Conservation (phyloP, 2,888 invertebrate species). For the Notodromas monacha region DNA sequence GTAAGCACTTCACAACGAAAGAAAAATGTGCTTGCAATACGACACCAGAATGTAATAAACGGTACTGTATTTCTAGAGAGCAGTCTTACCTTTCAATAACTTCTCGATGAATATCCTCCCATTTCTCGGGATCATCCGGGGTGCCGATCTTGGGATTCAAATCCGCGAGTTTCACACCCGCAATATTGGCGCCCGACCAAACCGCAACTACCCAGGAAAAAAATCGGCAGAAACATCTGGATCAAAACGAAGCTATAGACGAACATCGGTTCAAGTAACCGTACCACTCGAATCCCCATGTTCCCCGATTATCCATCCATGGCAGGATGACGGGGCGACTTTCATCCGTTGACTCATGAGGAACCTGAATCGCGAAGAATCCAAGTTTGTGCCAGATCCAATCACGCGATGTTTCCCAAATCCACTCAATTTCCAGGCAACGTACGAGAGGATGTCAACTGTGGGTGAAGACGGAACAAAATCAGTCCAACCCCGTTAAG, state of each 20-base stretch:
- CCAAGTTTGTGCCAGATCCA: conserved; percentile 71
- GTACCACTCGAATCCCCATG: conserved; percentile 61
- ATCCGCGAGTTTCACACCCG: conserved; percentile 48
- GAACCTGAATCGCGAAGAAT: conserved; percentile 64
- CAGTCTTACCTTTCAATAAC: conserved; percentile 46
- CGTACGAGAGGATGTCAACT: conserved; percentile 66
- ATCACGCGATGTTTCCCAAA: conserved; percentile 54
- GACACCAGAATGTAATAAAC: no score
- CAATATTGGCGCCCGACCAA: conserved; percentile 74
- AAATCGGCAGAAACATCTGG: neutral
- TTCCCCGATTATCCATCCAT: conserved; percentile 77
- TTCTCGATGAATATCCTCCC: conserved; percentile 39
- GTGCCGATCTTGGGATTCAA: conserved; percentile 38
- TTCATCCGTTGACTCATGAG: conserved; percentile 44
- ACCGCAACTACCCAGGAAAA: conserved; percentile 33
- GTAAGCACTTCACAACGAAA: conserved; percentile 25
- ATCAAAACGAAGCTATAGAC: neutral
- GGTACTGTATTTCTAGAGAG: no score
- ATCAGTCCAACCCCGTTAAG: no score
- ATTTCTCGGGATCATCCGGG: conserved; percentile 36
- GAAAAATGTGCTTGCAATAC: no score
- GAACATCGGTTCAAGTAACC: no score
- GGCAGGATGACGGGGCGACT: conserved; percentile 48
- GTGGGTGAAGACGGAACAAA: conserved; percentile 11
- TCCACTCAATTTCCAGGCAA: conserved; percentile 76